Evolutionary conservation across 2,797 vertebrate species (phyloP).

Genomic region (Enteromius argenteus): DNA sequence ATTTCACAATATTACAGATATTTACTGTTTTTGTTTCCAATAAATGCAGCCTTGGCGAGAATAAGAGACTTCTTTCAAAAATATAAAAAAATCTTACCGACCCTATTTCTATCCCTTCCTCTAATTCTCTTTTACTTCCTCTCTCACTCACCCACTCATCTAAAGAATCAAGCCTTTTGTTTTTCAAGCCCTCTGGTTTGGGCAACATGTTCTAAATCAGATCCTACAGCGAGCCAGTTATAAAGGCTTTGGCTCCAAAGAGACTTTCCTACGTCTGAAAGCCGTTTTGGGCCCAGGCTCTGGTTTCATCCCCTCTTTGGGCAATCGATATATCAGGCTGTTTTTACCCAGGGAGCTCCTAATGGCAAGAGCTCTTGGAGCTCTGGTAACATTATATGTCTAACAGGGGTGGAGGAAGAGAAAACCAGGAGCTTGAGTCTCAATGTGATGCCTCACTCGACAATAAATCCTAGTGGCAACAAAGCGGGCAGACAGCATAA

Average conservation of each 20-base stretch:
- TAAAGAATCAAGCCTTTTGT: slow-evolving; percentile 48
- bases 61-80: too few species aligned
- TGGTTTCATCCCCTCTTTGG: slow-evolving; percentile 86
- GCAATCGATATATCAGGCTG: slow-evolving; percentile 94
- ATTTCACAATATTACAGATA: too few species aligned
- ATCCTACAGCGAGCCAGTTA: slow-evolving; percentile 38
- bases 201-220: slow-evolving; percentile 53
- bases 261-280: slow-evolving; percentile 69
- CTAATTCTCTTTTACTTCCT: not conserved
- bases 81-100: too few species aligned
- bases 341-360: slow-evolving; percentile 92
- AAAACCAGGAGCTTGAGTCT: slow-evolving; percentile 46
- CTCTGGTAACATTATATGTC: slow-evolving; percentile 93
- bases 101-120: not conserved
- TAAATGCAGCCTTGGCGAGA: too few species aligned
- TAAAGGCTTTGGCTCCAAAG: slow-evolving; percentile 57
- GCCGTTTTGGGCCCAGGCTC: slow-evolving; percentile 78
- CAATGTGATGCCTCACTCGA: slow-evolving; percentile 77
- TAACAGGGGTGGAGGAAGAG: slow-evolving; percentile 80
- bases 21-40: too few species aligned
- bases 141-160: slow-evolving; percentile 17
- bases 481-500: slow-evolving; percentile 44
- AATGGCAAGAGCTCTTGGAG: slow-evolving; percentile 95
- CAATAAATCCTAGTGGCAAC: slow-evolving; percentile 78
- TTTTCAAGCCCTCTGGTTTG: slow-evolving; percentile 26